Percentiles rank a stretch among this genome's conserved stretches.
phyloP scores from a whole-genome alignment of 2,113 vertebrate genomes.

The Ailuropoda melanoleuca region DNA sequence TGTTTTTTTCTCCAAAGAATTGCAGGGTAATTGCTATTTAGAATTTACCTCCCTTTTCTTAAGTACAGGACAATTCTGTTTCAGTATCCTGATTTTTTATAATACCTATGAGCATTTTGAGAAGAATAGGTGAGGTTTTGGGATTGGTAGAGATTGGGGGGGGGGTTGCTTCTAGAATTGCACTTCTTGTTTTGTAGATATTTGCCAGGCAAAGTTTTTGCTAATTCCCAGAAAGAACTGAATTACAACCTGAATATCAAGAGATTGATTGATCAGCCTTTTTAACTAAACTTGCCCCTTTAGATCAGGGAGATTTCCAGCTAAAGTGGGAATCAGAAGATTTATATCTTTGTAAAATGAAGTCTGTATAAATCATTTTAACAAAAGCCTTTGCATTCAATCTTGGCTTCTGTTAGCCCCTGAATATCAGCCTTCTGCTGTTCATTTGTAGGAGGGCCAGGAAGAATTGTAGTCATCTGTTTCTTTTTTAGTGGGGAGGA shows the following conservation, averaged over 20 bases:
- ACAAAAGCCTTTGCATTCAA: background rate
- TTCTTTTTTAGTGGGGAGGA: background rate
- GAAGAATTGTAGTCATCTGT: background rate
- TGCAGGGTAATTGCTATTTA: background rate
- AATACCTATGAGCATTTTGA: background rate
- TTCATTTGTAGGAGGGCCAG: background rate
- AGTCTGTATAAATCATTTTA: background rate
- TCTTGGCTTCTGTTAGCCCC: background rate
- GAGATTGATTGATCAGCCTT: background rate
- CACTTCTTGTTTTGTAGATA: background rate
- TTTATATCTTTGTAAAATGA: background rate
- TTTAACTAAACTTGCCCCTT: background rate
- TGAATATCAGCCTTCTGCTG: background rate
- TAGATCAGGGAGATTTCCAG: background rate
- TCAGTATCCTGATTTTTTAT: background rate
- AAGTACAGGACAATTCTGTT: background rate
- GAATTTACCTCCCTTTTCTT: background rate
- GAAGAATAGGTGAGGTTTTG: background rate
- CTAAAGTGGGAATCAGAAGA: background rate
- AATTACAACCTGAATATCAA: background rate
- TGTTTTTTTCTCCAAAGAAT: background rate
- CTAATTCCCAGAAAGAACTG: background rate
- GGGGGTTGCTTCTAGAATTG: background rate
- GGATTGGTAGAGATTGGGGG: background rate
- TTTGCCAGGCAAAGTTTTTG: background rate